Evolutionary conservation across 2,113 vertebrate species (phyloP), one percentile per base, ranked within the genome.

Genomic region (Arothron firmamentum): DNA sequence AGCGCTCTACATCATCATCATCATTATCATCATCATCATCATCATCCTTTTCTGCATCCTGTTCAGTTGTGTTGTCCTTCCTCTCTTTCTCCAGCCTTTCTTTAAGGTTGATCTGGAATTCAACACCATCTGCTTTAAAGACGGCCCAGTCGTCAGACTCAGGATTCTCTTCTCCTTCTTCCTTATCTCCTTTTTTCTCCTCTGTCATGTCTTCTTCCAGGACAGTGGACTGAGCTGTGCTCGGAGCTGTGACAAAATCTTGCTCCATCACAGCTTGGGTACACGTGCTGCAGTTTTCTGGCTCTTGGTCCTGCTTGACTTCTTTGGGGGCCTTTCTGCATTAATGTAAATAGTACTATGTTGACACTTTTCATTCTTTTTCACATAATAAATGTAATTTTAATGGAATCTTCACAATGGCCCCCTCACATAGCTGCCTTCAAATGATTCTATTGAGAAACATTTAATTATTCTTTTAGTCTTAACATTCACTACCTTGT

Each of bases 41-140:
- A 0, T 80, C 74, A 0, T 80, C 66, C 0, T 76, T 63, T 1
- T 77, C 61, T 1, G 52, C 64, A 9, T 73, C 56, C 0, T 47
- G n/a, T 12, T 61, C 57, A 10, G 25, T 45, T 7, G 61, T 54
- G 0, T 56, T 53, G 18, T 72, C 68, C 54, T 67, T 47, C 15
- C 62, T 69, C 16, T 54, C 70, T 46, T 49, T 65, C 70, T 78
- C 84, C 70, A 86, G 3, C 23, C 25, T 77, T 58, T 80, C 19
- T 57, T 84, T 85, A 2, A 89, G 81, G 56, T 89, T 67, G 11
- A 91, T 16, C 65, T 84, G 52, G 31, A 89, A 65, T 51, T 90
- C 84, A 6, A 92, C 73, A 28, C 85, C 89, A 4, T 88, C 85
- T 0, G 84, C 85, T 59, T 50, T 87, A 62, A 91, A 91, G 59